Conservation (phyloP, 2,888 invertebrate genomes). For the Esperia sulphurella region DNA sequence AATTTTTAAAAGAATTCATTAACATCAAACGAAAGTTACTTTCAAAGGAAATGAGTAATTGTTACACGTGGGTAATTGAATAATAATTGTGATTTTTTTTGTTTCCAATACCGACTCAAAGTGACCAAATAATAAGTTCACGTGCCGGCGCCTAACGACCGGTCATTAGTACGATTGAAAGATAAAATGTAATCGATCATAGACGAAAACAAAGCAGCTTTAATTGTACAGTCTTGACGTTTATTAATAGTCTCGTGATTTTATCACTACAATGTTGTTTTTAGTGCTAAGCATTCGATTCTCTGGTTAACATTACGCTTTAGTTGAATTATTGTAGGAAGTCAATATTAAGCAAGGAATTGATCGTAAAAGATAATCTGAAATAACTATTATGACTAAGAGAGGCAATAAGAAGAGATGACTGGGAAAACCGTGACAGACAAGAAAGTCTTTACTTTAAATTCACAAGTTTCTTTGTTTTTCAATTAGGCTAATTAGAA, state of each 20-base stretch:
- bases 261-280: not conserved
- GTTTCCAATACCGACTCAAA: slow-evolving; percentile 1
- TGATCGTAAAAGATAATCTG: no score
- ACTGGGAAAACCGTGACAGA: no score
- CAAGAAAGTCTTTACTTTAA: no score
- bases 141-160: slow-evolving; percentile 15
- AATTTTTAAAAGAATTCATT: not conserved
- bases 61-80: slow-evolving; percentile 3
- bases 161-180: slow-evolving; percentile 25
- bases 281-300: not conserved
- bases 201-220: slow-evolving; percentile 27
- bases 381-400: no score
- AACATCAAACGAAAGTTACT: slow-evolving; percentile 1
- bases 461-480: no score
- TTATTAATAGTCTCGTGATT: slow-evolving; percentile 23
- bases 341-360: not conserved
- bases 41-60: not conserved
- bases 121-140: slow-evolving; percentile 10
- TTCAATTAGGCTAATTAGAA: no score
- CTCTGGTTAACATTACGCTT: not conserved
- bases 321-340: not conserved
- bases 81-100: slow-evolving; percentile 5
- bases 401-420: no score
- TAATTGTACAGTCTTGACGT: slow-evolving; percentile 25
- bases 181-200: slow-evolving; percentile 29